Conservation (phyloP, 2,888 invertebrate genomes). For the Syrista parreyssii region DNA sequence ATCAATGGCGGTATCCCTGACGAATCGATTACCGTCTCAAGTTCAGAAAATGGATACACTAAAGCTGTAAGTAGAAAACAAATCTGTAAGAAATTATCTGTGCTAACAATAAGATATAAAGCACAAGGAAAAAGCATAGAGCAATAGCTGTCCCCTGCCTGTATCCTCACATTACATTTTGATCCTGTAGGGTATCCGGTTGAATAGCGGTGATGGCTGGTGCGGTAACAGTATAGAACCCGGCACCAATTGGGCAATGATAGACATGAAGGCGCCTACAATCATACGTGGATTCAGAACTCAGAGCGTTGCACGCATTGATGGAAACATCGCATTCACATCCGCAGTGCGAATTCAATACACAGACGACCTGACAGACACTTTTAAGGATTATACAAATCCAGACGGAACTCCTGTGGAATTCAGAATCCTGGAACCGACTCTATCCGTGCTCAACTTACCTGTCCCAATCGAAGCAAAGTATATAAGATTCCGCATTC, state of each 20-base stretch:
- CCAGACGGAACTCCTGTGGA: constrained; percentile 94
- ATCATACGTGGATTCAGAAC: constrained; percentile 91
- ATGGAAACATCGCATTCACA: constrained; percentile 88
- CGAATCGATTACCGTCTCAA: constrained; percentile 87
- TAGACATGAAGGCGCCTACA: constrained; percentile 89
- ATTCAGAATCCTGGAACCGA: constrained; percentile 89
- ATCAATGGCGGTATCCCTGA: constrained; percentile 92
- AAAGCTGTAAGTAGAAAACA: constrained; percentile 74
- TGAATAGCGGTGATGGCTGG: constrained; percentile 89
- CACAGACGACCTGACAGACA: constrained; percentile 88
- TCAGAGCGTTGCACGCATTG: constrained; percentile 85
- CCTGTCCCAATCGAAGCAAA: constrained; percentile 93
- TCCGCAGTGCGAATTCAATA: constrained; percentile 88
- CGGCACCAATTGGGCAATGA: constrained; percentile 88
- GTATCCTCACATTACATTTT: not conserved
- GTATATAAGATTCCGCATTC: constrained; percentile 85
- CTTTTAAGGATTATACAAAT: constrained; percentile 91
- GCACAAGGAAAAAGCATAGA: too few relatives aligned
- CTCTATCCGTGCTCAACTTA: constrained; percentile 88
- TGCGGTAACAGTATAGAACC: constrained; percentile 88
- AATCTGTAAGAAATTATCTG: not conserved
- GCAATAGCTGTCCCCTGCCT: too few relatives aligned
- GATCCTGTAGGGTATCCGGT: constrained; percentile 76
- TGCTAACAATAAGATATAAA: too few relatives aligned
- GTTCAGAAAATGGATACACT: constrained; percentile 83